Percentiles rank a stretch among this genome's conserved stretches.
Conservation (phyloP, 1,140 invertebrate species). For the Drosophila hydei region DNA sequence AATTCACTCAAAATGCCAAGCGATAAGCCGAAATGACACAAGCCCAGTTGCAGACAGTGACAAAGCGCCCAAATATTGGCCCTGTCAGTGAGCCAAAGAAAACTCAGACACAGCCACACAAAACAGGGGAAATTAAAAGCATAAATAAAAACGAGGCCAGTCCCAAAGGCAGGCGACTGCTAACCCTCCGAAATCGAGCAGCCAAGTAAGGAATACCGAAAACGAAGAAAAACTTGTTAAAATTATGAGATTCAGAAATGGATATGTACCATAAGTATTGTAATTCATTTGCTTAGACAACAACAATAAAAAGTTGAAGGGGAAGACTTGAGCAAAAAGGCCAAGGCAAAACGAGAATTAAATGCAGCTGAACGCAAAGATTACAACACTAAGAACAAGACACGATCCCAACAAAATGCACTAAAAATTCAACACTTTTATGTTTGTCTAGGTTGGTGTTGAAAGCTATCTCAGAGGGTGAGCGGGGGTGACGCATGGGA, state of each 20-base stretch:
- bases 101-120: constrained; percentile 31
- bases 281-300: constrained; percentile 67
- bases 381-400: constrained; percentile 18
- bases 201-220: constrained; percentile 14
- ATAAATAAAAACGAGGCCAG: constrained; percentile 67
- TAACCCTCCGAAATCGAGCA: constrained; percentile 17
- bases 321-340: constrained; percentile 5
- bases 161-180: constrained; percentile 30
- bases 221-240: constrained; percentile 37
- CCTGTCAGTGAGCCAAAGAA: constrained; percentile 38
- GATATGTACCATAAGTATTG: constrained; percentile 55
- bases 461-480: neutral
- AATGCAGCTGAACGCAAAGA: constrained; percentile 54
- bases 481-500: neutral
- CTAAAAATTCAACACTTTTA: constrained; percentile 76
- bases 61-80: constrained; percentile 73
- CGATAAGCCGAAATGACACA: constrained; percentile 61
- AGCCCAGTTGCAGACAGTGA: constrained; percentile 66
- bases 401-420: constrained; percentile 64
- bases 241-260: constrained; percentile 69
- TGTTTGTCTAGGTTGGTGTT: constrained; percentile 41
- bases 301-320: constrained; percentile 8
- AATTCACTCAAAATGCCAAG: constrained; percentile 48
- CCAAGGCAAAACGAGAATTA: constrained; percentile 54
- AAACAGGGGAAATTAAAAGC: constrained; percentile 80